These are phyloP conservation scores for Panurus biarmicus DNA, from an alignment of 2,113 vertebrate genomes.

Conservation along the genomic window DNA sequence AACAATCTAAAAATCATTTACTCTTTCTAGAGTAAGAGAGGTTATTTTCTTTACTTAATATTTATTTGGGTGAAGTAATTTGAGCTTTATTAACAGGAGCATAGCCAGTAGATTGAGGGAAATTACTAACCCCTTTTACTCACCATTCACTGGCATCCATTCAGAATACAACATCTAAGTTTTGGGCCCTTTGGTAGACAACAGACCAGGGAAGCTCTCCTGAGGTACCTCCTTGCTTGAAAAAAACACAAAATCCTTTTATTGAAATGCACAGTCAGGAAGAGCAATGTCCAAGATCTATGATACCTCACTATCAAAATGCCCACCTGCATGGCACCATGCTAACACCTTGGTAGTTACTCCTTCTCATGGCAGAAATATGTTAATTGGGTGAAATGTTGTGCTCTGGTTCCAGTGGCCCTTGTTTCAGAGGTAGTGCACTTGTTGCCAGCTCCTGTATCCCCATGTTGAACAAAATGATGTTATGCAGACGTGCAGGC, in stretches of 20 bases:
- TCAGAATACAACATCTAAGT: neutral
- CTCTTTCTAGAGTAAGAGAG: neutral
- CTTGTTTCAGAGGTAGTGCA: neutral
- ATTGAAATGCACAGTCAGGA: neutral
- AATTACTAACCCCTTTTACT: neutral
- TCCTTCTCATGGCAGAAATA: neutral
- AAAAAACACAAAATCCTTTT: neutral
- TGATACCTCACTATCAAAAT: neutral
- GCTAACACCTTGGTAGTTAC: neutral
- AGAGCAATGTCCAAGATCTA: neutral
- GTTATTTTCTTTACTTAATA: neutral
- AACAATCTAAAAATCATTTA: constrained; percentile 8
- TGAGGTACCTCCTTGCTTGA: neutral
- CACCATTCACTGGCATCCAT: neutral
- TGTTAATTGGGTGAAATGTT: neutral
- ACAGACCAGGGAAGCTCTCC: neutral
- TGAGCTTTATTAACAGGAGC: neutral
- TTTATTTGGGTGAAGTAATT: neutral
- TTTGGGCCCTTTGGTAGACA: neutral
- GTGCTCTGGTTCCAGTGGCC: neutral
- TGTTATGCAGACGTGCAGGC: neutral
- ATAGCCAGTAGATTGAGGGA: neutral
- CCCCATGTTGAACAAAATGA: neutral
- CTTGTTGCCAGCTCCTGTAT: neutral
- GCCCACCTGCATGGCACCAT: neutral